These are phyloP conservation scores for Strigamia maritima DNA, from an alignment of 2,888 invertebrate species.

Conservation along the genomic window DNA sequence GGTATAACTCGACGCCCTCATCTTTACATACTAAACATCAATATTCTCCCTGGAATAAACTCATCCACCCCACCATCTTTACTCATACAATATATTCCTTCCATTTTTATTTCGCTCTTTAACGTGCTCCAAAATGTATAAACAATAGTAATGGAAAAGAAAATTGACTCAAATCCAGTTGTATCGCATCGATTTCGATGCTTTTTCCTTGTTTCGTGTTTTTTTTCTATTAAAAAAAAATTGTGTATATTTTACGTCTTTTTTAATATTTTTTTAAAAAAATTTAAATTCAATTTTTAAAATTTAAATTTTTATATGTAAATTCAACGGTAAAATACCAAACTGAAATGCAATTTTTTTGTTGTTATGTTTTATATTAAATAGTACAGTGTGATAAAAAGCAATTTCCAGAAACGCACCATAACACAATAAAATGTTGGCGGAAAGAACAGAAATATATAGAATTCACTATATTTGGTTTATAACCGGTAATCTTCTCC, in stretches of 20 bases:
- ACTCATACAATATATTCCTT: background rate
- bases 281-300: too few relatives aligned
- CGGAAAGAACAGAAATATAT: background rate
- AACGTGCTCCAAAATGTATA: background rate
- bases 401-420: background rate
- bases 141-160: slow-evolving; percentile 5
- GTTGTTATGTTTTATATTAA: background rate
- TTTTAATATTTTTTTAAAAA: too few relatives aligned
- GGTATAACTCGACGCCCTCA: background rate
- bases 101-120: background rate
- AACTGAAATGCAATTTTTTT: background rate
- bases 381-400: background rate
- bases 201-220: background rate
- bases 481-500: background rate
- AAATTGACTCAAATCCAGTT: background rate
- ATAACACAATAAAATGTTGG: background rate
- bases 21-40: slow-evolving; percentile 16
- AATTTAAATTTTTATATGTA: too few relatives aligned
- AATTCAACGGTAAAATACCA: background rate
- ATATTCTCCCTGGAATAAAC: slow-evolving; percentile 1
- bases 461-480: background rate
- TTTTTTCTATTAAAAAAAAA: background rate
- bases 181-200: background rate
- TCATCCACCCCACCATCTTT: background rate
- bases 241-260: too few relatives aligned